Evolutionary conservation across 2,797 vertebrate genomes (phyloP).

Genomic region (Carduelis carduelis): DNA sequence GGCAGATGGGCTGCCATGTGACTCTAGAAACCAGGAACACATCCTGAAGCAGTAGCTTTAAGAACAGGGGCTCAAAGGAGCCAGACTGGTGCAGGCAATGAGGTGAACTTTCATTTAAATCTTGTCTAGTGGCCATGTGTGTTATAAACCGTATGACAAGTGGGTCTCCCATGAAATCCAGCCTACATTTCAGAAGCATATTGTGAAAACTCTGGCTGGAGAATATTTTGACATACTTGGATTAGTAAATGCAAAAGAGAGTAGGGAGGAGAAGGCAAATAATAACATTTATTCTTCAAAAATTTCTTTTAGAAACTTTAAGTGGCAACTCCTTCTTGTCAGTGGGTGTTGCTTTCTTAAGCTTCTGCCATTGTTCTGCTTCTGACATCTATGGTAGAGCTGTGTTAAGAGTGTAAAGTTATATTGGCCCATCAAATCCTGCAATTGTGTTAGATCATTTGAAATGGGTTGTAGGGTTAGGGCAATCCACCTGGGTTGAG

Average conservation of each 20-base stretch:
- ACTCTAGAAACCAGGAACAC: neutral
- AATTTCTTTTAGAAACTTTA: neutral
- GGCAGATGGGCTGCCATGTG: neutral
- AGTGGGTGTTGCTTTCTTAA: neutral
- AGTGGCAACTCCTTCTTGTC: neutral
- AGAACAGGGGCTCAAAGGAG: neutral
- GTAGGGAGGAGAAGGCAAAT: rapidly evolving
- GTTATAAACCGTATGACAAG: neutral
- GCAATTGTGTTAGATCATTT: neutral
- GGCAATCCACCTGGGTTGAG: neutral
- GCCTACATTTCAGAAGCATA: neutral
- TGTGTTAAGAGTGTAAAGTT: neutral
- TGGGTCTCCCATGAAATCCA: neutral
- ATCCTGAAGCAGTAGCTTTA: neutral
- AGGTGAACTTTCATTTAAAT: neutral
- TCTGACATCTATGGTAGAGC: neutral
- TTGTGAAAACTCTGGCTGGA: neutral
- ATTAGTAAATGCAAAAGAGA: neutral
- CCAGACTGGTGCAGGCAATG: neutral
- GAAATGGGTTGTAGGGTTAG: neutral
- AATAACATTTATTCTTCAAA: neutral
- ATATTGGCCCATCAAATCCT: neutral
- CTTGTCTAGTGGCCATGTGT: neutral
- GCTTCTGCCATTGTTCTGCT: neutral
- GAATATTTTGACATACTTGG: neutral